phyloP scores from a whole-genome alignment of 2,888 invertebrate genomes.

The Lycophotia porphyrea region DNA sequence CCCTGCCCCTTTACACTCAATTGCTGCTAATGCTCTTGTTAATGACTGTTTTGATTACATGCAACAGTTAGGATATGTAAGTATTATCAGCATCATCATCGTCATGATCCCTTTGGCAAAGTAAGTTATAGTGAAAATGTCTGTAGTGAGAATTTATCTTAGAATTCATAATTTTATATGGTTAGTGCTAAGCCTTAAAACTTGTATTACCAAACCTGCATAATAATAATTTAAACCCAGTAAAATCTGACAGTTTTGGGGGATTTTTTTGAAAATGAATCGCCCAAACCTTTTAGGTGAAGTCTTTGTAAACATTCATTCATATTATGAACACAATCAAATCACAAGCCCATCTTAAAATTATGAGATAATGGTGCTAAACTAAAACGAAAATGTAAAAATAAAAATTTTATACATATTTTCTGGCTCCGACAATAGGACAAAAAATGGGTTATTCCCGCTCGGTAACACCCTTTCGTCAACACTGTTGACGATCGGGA shows the following conservation, averaged over 20 bases:
- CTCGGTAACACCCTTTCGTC: too few species aligned
- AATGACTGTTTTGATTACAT: slow-evolving; percentile 28
- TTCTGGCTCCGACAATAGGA: neutral
- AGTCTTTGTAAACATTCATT: neutral
- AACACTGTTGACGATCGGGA: too few species aligned
- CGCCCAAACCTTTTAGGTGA: neutral
- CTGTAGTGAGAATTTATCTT: slow-evolving; percentile 8
- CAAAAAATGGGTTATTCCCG: too few species aligned
- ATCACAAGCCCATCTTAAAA: neutral
- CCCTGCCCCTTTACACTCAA: neutral
- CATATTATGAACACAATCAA: neutral
- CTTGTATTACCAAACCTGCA: neutral
- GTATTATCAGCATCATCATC: slow-evolving; percentile 29
- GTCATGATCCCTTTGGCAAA: slow-evolving; percentile 5
- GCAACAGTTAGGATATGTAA: slow-evolving; percentile 45
- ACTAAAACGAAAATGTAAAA: neutral
- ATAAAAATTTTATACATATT: neutral
- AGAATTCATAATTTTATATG: neutral
- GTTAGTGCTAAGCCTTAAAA: neutral
- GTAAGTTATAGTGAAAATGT: slow-evolving; percentile 18
- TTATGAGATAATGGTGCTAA: neutral
- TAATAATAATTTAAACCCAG: neutral
- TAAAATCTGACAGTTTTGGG: too few species aligned
- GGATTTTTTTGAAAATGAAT: too few species aligned
- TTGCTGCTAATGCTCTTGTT: slow-evolving; percentile 3